Conservation (phyloP, 2,888 invertebrate genomes). For the Strigamia crassipes region DNA sequence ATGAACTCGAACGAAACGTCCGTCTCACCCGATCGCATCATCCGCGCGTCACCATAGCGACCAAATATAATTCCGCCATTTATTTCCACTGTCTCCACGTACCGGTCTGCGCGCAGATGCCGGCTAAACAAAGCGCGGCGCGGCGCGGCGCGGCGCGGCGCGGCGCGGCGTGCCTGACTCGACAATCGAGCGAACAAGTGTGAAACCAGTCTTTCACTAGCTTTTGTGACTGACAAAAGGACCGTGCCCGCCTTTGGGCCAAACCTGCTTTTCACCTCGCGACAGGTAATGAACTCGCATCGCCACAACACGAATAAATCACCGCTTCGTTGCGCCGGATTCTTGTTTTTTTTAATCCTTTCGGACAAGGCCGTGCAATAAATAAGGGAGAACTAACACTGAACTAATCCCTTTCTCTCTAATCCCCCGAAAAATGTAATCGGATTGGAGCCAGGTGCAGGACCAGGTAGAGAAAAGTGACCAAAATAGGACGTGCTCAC, state of each 20-base stretch:
- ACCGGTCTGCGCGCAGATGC: background rate
- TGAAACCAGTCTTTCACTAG: background rate
- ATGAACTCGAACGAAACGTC: background rate
- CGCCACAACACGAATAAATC: background rate
- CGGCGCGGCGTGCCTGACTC: background rate
- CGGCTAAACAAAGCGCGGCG: background rate
- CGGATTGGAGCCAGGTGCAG: constrained; percentile 5
- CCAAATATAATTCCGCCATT: too few species aligned
- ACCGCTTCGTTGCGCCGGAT: background rate
- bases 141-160: too few species aligned
- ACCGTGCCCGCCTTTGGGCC: constrained; percentile 17
- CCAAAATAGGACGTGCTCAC: too few species aligned
- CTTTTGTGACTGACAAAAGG: background rate
- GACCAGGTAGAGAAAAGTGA: too few species aligned
- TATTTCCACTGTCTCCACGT: too few species aligned
- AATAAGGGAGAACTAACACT: background rate
- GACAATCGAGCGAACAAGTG: too few species aligned
- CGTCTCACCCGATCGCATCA: background rate
- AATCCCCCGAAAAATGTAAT: constrained; percentile 16
- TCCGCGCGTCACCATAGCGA: too few species aligned
- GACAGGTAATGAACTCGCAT: background rate
- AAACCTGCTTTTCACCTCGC: background rate
- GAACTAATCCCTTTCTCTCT: background rate
- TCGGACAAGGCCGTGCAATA: background rate
- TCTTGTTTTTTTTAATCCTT: background rate